Conservation (phyloP, 2,888 invertebrate species). For the Laspeyria flexula region DNA sequence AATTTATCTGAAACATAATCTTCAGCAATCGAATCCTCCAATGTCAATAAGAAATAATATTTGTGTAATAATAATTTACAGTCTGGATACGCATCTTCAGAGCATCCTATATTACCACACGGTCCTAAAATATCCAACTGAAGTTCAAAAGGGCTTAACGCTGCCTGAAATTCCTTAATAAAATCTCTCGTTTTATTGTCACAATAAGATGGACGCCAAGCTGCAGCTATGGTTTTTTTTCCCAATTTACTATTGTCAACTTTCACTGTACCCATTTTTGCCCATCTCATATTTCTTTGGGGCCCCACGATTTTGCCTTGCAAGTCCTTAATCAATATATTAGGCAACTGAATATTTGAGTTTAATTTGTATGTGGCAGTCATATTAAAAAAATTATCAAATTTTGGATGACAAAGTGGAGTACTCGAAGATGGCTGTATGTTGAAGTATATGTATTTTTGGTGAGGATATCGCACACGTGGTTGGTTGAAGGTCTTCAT, state of each 20-base stretch:
- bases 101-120: constrained; percentile 76
- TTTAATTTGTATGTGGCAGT: constrained; percentile 74
- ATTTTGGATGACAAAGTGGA: constrained; percentile 61
- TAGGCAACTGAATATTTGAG: constrained; percentile 71
- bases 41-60: constrained; percentile 90
- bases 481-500: constrained; percentile 54
- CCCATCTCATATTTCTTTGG: constrained; percentile 40
- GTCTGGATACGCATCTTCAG: constrained; percentile 42
- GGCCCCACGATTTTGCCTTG: constrained; percentile 67
- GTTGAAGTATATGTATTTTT: constrained; percentile 74
- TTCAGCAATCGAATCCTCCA: constrained; percentile 90
- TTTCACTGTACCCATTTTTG: constrained; percentile 49
- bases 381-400: constrained; percentile 77
- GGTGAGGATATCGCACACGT: constrained; percentile 53
- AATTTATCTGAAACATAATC: constrained; percentile 86
- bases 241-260: constrained; percentile 45
- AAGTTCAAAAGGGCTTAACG: constrained; percentile 49
- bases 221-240: constrained; percentile 71
- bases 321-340: constrained; percentile 61
- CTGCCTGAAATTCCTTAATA: constrained; percentile 54
- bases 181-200: constrained; percentile 55
- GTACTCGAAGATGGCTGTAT: constrained; percentile 74
- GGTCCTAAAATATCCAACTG: constrained; percentile 83
- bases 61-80: constrained; percentile 71
- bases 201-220: constrained; percentile 80